A percentile compares a stretch with the other conserved stretches of the same genome.
These are phyloP conservation scores for Columbina picui DNA, from an alignment of 2,113 vertebrate species.

Conservation along the genomic window DNA sequence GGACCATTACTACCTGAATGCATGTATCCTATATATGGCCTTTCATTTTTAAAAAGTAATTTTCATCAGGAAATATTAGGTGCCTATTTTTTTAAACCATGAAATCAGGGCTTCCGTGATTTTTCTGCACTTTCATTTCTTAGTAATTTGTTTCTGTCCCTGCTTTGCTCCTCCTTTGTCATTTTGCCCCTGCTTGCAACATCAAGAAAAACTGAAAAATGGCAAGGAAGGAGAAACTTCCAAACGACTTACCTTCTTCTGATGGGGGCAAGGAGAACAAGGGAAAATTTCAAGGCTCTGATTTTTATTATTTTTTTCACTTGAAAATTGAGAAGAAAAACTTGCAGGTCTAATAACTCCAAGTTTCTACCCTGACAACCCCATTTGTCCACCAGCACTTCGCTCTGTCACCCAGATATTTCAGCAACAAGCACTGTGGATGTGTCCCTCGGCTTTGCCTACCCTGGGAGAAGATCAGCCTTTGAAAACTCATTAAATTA, in stretches of 20 bases:
- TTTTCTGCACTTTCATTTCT: neutral
- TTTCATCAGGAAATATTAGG: neutral
- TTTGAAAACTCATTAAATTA: neutral
- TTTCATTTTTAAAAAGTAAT: neutral
- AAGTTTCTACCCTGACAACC: neutral
- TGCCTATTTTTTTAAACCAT: neutral
- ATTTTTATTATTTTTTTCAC: neutral
- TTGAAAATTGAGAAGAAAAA: neutral
- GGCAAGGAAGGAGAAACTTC: neutral
- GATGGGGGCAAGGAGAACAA: neutral
- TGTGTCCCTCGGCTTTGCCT: neutral
- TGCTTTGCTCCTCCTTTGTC: neutral
- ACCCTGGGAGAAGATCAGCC: neutral
- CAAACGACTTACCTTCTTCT: neutral
- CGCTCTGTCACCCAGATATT: neutral
- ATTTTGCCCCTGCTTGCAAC: neutral
- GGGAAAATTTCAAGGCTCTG: neutral
- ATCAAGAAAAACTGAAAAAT: neutral
- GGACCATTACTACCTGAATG: neutral
- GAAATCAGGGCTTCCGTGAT: neutral
- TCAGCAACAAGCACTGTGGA: neutral
- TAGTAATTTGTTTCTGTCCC: neutral
- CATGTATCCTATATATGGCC: neutral
- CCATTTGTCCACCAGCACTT: neutral
- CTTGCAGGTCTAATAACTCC: neutral